Percentiles rank a stretch among this genome's conserved stretches.
phyloP scores from a whole-genome alignment of 2,113 vertebrate genomes.

The human region GRCh38 chr1:56077001-56077500 shows the following conservation, averaged over 20 bases:
- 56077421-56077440: constrained; percentile 67
- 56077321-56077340: constrained; percentile 22
- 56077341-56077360: constrained; percentile 47
- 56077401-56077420: constrained; percentile 64
- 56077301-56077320: background rate
- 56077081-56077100: background rate
- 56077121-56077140: background rate
- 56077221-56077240: background rate
- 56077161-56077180: background rate
- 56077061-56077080: background rate
- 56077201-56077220: background rate
- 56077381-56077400: constrained; percentile 74
- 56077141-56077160: background rate
- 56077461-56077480: constrained; percentile 60
- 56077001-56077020: background rate
- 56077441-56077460: constrained; percentile 37
- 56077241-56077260: background rate
- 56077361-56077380: constrained; percentile 70
- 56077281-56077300: background rate
- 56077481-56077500: constrained; percentile 60
- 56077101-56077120: background rate
- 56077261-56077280: background rate
- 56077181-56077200: background rate
- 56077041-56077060: background rate
- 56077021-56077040: background rate